Percentiles rank a stretch among this genome's conserved stretches.
Evolutionary conservation across 2,888 invertebrate genomes (phyloP).

Genomic region (Phengaris arion): DNA sequence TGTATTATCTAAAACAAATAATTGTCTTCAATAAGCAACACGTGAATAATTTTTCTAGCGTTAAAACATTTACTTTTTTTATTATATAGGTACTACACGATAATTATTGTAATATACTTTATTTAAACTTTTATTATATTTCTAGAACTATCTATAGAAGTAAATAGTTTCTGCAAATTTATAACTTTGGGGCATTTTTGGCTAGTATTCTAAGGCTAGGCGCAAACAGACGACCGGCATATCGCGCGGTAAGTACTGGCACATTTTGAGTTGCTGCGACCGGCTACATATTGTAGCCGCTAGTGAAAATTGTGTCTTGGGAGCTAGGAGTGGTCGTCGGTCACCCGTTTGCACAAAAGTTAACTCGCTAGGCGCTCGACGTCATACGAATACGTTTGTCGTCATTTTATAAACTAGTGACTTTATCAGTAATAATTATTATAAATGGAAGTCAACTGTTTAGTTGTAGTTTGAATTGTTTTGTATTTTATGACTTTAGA

Average conservation of each 20-base stretch:
- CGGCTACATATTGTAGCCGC: too few relatives aligned
- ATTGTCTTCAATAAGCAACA: slow-evolving; percentile 17
- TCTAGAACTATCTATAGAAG: slow-evolving; percentile 22
- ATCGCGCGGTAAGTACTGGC: too few relatives aligned
- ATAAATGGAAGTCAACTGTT: too few relatives aligned
- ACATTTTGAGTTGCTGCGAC: too few relatives aligned
- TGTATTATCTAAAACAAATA: slow-evolving; percentile 17
- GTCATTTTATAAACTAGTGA: not conserved
- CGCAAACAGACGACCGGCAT: not conserved
- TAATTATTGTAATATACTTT: not conserved
- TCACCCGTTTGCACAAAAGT: not conserved
- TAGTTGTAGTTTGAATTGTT: too few relatives aligned
- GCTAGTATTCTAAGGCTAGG: slow-evolving; percentile 19
- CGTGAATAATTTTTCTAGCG: slow-evolving; percentile 9
- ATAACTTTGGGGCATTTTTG: slow-evolving; percentile 23
- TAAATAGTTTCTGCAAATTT: slow-evolving; percentile 26
- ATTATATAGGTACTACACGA: slow-evolving; percentile 8
- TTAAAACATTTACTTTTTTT: slow-evolving; percentile 22
- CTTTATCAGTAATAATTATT: not conserved
- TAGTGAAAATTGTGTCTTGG: too few relatives aligned
- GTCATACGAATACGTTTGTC: not conserved
- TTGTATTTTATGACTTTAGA: too few relatives aligned
- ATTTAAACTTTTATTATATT: slow-evolving; percentile 22
- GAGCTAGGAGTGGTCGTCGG: not conserved
- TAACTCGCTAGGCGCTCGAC: not conserved